A percentile compares a stretch with the other conserved stretches of the same genome.
Conservation (phyloP, 2,797 vertebrate genomes). For the Steatocranus sp. region DNA sequence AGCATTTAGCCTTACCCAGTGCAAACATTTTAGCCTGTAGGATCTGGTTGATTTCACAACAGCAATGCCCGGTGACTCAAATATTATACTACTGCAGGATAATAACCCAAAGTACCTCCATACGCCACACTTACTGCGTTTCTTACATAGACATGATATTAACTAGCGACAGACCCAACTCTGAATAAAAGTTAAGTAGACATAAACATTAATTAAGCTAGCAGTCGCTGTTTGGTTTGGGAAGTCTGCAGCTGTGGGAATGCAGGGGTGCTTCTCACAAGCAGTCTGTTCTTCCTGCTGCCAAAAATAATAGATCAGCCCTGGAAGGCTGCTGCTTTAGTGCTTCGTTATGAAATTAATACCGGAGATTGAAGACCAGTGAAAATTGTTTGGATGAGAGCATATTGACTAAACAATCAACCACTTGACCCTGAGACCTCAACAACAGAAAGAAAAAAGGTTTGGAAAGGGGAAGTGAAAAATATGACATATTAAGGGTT, state of each 20-base stretch:
- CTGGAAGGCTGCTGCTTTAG: not conserved
- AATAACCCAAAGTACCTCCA: not conserved
- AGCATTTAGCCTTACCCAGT: not conserved
- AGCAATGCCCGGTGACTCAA: not conserved
- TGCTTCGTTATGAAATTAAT: not conserved
- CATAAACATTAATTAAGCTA: not conserved
- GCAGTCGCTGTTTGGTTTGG: not conserved
- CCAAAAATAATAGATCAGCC: not conserved
- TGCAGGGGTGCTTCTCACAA: not conserved
- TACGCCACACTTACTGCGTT: not conserved
- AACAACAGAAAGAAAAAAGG: not conserved
- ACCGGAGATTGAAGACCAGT: not conserved
- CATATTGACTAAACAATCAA: not conserved
- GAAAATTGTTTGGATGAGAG: not conserved
- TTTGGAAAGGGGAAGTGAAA: not conserved
- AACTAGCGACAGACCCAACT: not conserved
- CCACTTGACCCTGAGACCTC: not conserved
- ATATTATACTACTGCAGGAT: not conserved
- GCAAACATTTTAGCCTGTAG: not conserved
- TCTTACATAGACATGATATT: not conserved
- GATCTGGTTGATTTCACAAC: not conserved
- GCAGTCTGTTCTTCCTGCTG: not conserved
- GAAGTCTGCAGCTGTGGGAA: not conserved
- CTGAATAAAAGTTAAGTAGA: not conserved
- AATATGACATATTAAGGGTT: not conserved